Percentiles rank a stretch among this genome's conserved stretches.
These are phyloP conservation scores for Nycticryphes semicollaris DNA, from an alignment of 2,113 vertebrate genomes.

Conservation along the genomic window DNA sequence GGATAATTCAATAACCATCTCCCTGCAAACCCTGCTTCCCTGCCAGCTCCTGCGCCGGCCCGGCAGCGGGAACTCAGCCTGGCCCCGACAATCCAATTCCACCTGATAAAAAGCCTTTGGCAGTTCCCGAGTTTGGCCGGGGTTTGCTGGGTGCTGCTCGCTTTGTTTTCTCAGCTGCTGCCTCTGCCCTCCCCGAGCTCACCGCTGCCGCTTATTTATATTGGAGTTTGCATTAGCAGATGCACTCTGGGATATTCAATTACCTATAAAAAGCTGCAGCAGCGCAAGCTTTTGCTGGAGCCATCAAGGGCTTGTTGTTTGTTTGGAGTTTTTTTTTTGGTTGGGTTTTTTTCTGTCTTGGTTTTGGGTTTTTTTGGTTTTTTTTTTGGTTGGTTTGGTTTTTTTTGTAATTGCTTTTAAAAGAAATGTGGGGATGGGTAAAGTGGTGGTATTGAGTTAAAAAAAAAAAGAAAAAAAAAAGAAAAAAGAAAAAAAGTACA, in stretches of 20 bases:
- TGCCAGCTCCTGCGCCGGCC: neutral
- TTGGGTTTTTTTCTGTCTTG: neutral
- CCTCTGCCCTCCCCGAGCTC: neutral
- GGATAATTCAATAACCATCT: neutral
- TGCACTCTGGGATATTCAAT: slow-evolving; percentile 25
- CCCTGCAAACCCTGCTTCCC: neutral
- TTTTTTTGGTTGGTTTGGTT: neutral
- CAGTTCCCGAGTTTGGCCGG: neutral
- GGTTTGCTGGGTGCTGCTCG: neutral
- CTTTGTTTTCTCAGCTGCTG: slow-evolving; percentile 56
- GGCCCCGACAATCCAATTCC: neutral
- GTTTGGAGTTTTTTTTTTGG: neutral
- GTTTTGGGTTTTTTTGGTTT: neutral
- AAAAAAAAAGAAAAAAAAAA: no score
- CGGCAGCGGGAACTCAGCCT: neutral
- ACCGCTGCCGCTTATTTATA: neutral
- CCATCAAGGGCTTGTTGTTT: neutral
- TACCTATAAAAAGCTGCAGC: slow-evolving; percentile 8
- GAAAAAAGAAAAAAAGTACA: neutral
- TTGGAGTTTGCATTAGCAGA: slow-evolving; percentile 4
- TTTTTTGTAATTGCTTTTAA: neutral
- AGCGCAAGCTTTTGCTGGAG: neutral
- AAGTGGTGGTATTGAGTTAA: fast-evolving
- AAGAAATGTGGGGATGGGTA: neutral
- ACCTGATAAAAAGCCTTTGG: neutral